A percentile compares a stretch with the other conserved stretches of the same genome.
Conservation (phyloP, 2,888 invertebrate species). For the Agonopterix arenella region DNA sequence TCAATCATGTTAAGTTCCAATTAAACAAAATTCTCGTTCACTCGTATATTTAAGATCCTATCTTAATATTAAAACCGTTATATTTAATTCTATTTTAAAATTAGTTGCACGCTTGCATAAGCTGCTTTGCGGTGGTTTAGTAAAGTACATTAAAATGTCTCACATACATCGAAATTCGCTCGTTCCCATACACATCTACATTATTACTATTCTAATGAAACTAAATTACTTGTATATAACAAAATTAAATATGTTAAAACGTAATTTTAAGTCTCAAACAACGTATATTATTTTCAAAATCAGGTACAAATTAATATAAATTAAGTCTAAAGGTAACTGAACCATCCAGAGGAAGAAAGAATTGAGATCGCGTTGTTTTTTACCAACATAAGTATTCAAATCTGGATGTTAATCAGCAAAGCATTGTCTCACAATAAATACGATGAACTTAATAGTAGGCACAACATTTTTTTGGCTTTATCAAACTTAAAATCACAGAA, state of each 20-base stretch:
- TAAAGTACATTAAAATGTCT: slow-evolving; percentile 35
- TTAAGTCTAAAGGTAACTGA: slow-evolving; percentile 71
- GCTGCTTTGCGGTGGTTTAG: slow-evolving; percentile 69
- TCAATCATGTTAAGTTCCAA: neutral
- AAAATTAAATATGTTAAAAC: slow-evolving; percentile 64
- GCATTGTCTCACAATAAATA: slow-evolving; percentile 33
- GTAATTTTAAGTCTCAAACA: slow-evolving; percentile 66
- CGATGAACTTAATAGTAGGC: slow-evolving; percentile 40
- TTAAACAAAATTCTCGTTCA: neutral
- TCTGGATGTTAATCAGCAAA: slow-evolving; percentile 29
- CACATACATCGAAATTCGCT: slow-evolving; percentile 61
- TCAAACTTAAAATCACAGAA: slow-evolving; percentile 68
- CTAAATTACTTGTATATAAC: slow-evolving; percentile 44
- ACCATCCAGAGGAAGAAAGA: slow-evolving; percentile 58
- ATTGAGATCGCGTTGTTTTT: slow-evolving; percentile 59
- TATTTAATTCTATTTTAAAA: slow-evolving; percentile 45
- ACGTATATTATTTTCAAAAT: slow-evolving; percentile 55
- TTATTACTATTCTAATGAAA: slow-evolving; percentile 39
- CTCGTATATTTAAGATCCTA: slow-evolving; percentile 17
- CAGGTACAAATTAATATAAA: slow-evolving; percentile 73
- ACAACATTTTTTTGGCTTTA: slow-evolving; percentile 66
- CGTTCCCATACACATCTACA: slow-evolving; percentile 50
- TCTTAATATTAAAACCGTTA: slow-evolving; percentile 40
- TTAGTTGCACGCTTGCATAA: slow-evolving; percentile 67
- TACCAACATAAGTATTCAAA: slow-evolving; percentile 26